Percentiles rank a stretch among this genome's conserved stretches.
phyloP scores from a whole-genome alignment of 2,797 vertebrate genomes.

The Spea hammondii region DNA sequence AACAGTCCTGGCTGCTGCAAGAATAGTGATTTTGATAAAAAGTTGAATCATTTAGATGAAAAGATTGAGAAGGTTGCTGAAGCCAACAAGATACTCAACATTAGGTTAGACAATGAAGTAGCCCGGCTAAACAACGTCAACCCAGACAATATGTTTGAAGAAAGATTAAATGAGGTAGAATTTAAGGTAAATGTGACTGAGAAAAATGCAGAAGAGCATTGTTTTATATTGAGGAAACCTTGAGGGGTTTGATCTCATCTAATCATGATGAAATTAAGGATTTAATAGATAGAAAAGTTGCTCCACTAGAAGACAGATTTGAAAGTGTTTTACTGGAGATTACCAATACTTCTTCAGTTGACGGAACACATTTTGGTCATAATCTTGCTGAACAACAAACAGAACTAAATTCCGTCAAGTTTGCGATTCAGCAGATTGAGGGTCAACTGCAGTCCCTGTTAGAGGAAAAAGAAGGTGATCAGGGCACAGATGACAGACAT shows the following conservation, averaged over 20 bases:
- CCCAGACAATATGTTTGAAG: slow-evolving; percentile 66
- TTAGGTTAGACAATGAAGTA: slow-evolving; percentile 90
- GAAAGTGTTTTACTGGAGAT: slow-evolving; percentile 74
- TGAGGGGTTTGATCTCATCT: slow-evolving; percentile 66
- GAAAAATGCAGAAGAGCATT: slow-evolving; percentile 70
- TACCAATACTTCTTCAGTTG: slow-evolving; percentile 69
- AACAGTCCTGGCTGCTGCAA: slow-evolving; percentile 65
- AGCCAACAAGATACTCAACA: slow-evolving; percentile 84
- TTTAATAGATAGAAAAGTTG: slow-evolving; percentile 73
- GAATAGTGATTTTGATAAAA: slow-evolving; percentile 58
- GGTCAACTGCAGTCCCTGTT: slow-evolving; percentile 62
- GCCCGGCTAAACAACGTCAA: slow-evolving; percentile 67
- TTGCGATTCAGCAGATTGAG: slow-evolving; percentile 66
- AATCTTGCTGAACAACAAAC: not conserved
- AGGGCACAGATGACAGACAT: slow-evolving; percentile 56
- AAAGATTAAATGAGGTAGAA: slow-evolving; percentile 75
- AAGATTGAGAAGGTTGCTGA: slow-evolving; percentile 83
- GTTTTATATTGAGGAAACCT: slow-evolving; percentile 74
- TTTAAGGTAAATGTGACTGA: slow-evolving; percentile 77
- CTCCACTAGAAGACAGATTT: slow-evolving; percentile 71
- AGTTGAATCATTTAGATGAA: slow-evolving; percentile 73
- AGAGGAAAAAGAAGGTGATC: slow-evolving; percentile 49
- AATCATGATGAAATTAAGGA: slow-evolving; percentile 70
- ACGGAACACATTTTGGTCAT: slow-evolving; percentile 15
- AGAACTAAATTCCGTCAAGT: not conserved